Percentiles rank a stretch among this genome's conserved stretches.
phyloP scores from a whole-genome alignment of 2,113 vertebrate genomes.

The Indicator indicator region DNA sequence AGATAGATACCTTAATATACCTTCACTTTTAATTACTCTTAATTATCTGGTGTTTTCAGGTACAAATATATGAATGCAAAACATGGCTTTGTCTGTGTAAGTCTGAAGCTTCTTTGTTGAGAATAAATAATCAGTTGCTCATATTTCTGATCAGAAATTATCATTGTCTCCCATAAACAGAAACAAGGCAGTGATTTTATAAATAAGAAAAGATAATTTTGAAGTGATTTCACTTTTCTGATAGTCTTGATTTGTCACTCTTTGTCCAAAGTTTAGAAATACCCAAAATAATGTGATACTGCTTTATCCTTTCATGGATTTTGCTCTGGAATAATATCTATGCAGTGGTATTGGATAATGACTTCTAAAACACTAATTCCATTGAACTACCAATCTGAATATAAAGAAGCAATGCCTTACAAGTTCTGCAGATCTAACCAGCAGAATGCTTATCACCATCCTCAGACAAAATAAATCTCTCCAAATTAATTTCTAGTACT shows the following conservation, averaged over 20 bases:
- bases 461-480: background rate
- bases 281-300: background rate
- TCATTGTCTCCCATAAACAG: background rate
- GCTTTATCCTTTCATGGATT: background rate
- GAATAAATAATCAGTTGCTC: background rate
- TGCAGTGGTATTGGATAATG: background rate
- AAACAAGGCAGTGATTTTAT: background rate
- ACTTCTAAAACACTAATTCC: background rate
- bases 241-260: background rate
- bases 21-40: background rate
- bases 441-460: background rate
- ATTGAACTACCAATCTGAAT: background rate
- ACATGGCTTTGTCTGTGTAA: background rate
- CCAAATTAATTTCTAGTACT: background rate
- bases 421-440: background rate
- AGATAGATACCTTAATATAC: background rate
- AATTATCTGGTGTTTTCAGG: background rate
- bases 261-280: background rate
- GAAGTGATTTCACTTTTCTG: background rate
- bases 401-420: background rate
- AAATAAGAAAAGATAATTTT: background rate
- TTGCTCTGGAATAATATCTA: background rate
- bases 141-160: background rate
- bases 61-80: background rate
- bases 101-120: background rate